Percentiles rank a stretch among this genome's conserved stretches.
Conservation (phyloP, 2,888 invertebrate species). For the Lobophora halterata region DNA sequence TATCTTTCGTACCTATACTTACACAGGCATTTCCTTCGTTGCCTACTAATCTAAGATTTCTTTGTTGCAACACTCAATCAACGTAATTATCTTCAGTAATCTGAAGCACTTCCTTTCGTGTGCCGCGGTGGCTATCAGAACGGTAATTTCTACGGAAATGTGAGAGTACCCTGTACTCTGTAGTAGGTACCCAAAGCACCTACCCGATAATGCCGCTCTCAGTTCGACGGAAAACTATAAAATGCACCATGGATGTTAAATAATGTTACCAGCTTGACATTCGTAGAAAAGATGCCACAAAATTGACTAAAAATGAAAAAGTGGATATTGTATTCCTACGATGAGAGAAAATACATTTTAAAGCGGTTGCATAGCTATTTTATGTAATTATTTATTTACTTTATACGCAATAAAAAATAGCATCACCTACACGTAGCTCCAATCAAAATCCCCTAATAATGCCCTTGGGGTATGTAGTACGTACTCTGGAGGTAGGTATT, state of each 20-base stretch:
- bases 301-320: conserved; percentile 1
- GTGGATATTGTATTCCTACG: no score
- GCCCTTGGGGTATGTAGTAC: no score
- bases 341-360: no score
- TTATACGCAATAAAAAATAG: no score
- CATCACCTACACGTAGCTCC: no score
- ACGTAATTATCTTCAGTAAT: conserved; percentile 24
- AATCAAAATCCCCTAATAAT: no score
- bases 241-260: conserved; percentile 47
- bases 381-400: no score
- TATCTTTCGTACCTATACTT: no score
- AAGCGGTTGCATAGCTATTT: no score
- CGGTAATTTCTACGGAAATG: conserved; percentile 31
- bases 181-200: conserved; percentile 25
- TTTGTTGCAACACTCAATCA: conserved; percentile 23
- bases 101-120: conserved; percentile 30
- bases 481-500: no score
- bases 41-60: conserved; percentile 15
- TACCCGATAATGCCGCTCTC: conserved; percentile 40
- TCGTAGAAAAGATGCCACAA: background rate
- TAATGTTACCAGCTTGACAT: conserved; percentile 11
- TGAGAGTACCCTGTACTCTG: conserved; percentile 14
- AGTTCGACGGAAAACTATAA: conserved; percentile 69
- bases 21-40: conserved; percentile 14
- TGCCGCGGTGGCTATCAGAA: conserved; percentile 22